Base-by-base conservation (phyloP, 2,888 invertebrate species). In the Nymphalis polychloros region DNA sequence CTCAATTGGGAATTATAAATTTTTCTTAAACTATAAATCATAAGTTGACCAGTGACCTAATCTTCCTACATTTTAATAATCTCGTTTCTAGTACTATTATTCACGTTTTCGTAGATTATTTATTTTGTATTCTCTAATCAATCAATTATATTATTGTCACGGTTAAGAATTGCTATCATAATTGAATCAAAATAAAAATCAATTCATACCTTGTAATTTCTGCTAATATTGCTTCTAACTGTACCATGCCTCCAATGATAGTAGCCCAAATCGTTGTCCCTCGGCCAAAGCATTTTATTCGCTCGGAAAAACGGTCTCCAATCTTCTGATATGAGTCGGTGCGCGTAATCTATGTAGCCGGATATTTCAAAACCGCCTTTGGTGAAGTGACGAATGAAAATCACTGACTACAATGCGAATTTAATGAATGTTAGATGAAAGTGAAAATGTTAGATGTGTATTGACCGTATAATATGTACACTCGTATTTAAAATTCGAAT, bases 261-360 rank as follows among this genome's bases (percentile, higher is more conserved):
- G 81, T 95, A 97, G 19, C 96, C 95, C 8, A 98, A 90, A 84
- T 98, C 97, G 2, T 89, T 94, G 47, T 94, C 93, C 63, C 90
- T 91, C 0, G 97, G 97, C 82, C 94, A 93, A 0, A 98, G 81
- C 76, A 91, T 93, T 75, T 94, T 94, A 69, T 93, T 93, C 17
- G 94, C 93, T 72, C 89, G 90, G 82, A 97, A 97, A 81, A 97
- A 96, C 1, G 94, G 93, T n/a, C 87, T 88, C 96, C 97, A 97
- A 81, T 97, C 95, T 76, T 97, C 96, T 0, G 92, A 89, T 62
- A 93, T 88, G 16, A 97, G 88, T 60, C 96, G 92, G 71, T 96
- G 94, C 0, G 94, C 94, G 83, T 95, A 97, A 84, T 98, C 98
- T 41, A 98, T 95, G 81, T 97, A 98, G 1, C 96, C 97, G 0